Percentiles rank a stretch among this genome's conserved stretches.
phyloP scores from a whole-genome alignment of 1,140 invertebrate genomes.

The Caerostris darwini region DNA sequence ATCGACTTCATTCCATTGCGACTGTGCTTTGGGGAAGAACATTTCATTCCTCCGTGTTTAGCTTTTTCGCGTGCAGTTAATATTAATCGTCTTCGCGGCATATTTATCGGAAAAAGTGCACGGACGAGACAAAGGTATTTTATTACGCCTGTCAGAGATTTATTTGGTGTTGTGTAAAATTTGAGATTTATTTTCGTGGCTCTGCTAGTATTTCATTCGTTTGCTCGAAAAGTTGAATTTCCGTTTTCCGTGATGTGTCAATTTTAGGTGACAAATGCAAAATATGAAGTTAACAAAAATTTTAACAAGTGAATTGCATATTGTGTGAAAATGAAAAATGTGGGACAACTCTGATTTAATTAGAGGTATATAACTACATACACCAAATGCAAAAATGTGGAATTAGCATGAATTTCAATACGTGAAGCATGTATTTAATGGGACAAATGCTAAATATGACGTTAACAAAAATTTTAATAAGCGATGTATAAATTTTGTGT shows the following conservation, averaged over 20 bases:
- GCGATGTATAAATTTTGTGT: no score
- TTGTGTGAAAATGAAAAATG: no score
- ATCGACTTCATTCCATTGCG: slow-evolving; percentile 31
- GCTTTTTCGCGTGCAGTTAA: slow-evolving; percentile 17
- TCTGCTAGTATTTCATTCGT: slow-evolving; percentile 1
- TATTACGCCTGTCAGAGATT: slow-evolving; percentile 29
- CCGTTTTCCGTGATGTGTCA: background rate
- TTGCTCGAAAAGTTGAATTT: background rate
- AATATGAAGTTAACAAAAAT: background rate
- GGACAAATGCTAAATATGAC: no score
- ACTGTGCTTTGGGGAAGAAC: background rate
- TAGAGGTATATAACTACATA: no score
- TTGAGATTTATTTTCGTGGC: slow-evolving; percentile 10
- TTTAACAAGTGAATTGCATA: background rate
- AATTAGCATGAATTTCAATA: no score
- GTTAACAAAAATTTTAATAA: no score
- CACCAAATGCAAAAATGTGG: no score
- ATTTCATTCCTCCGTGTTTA: background rate
- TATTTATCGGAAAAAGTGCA: slow-evolving; percentile 31
- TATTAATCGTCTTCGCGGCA: slow-evolving; percentile 46
- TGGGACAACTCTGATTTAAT: no score
- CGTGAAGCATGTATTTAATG: no score
- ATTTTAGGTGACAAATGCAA: background rate
- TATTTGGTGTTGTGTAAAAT: slow-evolving; percentile 15
- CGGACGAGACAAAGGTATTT: slow-evolving; percentile 9